Evolutionary conservation across 2,797 vertebrate species (phyloP).

Genomic region (Pachyuromys duprasi): DNA sequence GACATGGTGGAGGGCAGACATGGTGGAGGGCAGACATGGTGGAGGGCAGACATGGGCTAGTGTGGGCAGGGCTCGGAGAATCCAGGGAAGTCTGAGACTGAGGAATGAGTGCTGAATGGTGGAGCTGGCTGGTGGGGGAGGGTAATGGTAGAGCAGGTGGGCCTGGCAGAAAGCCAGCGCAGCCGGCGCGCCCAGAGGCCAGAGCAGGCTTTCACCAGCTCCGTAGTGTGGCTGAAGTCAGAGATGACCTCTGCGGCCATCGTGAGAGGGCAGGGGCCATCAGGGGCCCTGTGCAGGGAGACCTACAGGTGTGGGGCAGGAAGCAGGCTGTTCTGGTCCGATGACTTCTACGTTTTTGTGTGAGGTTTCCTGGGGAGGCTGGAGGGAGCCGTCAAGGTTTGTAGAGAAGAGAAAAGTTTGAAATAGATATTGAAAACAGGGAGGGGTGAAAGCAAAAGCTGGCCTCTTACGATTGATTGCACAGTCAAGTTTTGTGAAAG

Average conservation of each 20-base stretch:
- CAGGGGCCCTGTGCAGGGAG: neutral
- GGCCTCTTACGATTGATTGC: neutral
- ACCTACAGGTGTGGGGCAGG: conserved; percentile 28
- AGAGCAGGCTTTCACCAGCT: no score
- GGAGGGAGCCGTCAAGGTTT: conserved; percentile 1
- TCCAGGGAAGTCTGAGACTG: neutral
- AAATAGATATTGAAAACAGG: conserved; percentile 34
- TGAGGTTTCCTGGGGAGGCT: conserved; percentile 48
- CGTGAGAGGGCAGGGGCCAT: neutral
- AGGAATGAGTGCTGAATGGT: neutral
- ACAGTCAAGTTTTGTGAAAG: neutral
- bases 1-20: no score
- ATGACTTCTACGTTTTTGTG: conserved; percentile 41
- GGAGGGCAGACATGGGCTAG: no score
- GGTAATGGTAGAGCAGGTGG: neutral
- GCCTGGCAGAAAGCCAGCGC: neutral
- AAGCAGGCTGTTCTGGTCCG: conserved; percentile 63
- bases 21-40: no score
- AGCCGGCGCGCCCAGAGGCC: neutral
- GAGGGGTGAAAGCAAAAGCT: neutral
- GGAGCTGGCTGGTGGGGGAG: neutral
- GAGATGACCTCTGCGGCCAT: neutral
- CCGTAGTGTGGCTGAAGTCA: neutral
- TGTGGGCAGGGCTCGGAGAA: neutral
- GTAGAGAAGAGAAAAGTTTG: conserved; percentile 3